A percentile compares a stretch with the other conserved stretches of the same genome.
Evolutionary conservation across 2,888 invertebrate genomes (phyloP).

Genomic region (Gryllus longicercus): DNA sequence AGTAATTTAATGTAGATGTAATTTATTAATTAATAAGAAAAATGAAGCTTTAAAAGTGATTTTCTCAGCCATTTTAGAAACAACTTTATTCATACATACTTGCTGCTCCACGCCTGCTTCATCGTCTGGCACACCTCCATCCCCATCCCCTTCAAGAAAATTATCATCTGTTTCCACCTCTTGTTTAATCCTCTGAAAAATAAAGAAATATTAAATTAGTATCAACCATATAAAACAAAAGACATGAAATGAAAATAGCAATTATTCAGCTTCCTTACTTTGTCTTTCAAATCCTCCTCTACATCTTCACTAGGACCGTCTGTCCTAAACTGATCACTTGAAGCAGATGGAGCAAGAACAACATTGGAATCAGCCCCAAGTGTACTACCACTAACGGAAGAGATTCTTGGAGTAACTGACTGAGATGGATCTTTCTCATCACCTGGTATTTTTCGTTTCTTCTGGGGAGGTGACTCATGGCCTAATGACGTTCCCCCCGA

Average conservation of each 20-base stretch:
- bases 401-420: neutral
- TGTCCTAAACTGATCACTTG: neutral
- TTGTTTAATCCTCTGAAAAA: conserved; percentile 25
- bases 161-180: conserved; percentile 27
- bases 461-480: conserved; percentile 23
- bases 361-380: neutral
- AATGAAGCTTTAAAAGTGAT: no score
- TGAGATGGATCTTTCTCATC: conserved; percentile 22
- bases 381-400: neutral
- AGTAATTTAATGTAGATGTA: neutral
- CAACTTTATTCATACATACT: neutral
- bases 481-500: conserved; percentile 22
- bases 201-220: neutral
- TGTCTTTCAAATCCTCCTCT: neutral
- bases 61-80: neutral
- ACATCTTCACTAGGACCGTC: neutral
- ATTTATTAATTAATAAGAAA: neutral
- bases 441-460: conserved; percentile 23
- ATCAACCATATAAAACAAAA: neutral
- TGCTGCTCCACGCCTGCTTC: conserved; percentile 25
- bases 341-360: neutral
- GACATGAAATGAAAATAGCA: neutral
- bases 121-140: conserved; percentile 23
- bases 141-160: conserved; percentile 28
- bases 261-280: neutral